Conservation (phyloP, 2,113 vertebrate genomes). For the Callocephalon fimbriatum region DNA sequence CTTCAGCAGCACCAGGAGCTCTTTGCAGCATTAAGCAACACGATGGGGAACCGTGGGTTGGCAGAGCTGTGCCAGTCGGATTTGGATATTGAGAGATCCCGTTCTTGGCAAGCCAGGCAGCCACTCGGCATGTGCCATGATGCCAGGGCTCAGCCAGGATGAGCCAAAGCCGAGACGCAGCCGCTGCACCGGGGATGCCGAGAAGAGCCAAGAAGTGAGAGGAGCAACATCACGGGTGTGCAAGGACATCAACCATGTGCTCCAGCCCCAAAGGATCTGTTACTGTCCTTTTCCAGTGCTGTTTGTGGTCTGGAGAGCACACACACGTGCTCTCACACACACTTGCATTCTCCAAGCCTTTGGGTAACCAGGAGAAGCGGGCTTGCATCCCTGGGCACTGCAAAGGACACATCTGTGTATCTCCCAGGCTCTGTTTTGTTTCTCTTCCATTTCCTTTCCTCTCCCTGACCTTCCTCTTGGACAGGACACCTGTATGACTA, state of each 20-base stretch:
- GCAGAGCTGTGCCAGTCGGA: not conserved
- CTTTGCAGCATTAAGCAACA: not conserved
- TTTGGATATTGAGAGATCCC: not conserved
- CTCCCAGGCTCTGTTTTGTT: not conserved
- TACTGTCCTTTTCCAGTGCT: not conserved
- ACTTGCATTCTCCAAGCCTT: not conserved
- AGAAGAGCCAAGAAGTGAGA: not conserved
- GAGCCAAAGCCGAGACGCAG: not conserved
- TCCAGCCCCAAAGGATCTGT: not conserved
- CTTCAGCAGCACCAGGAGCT: not conserved
- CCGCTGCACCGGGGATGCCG: rapidly evolving
- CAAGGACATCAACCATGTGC: rapidly evolving
- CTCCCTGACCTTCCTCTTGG: constrained; percentile 29
- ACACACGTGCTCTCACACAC: not conserved
- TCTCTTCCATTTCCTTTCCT: constrained; percentile 1
- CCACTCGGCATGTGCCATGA: rapidly evolving
- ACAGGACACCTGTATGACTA: constrained; percentile 19
- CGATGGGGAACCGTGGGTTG: rapidly evolving
- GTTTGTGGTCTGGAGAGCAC: not conserved
- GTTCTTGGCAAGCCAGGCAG: not conserved
- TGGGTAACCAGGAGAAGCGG: not conserved
- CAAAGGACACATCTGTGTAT: not conserved
- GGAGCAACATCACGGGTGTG: rapidly evolving
- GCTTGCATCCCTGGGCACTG: not conserved
- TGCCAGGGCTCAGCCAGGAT: not conserved